Evolutionary conservation across 2,113 vertebrate genomes (phyloP).

Genomic region (Heloderma charlesbogerti): DNA sequence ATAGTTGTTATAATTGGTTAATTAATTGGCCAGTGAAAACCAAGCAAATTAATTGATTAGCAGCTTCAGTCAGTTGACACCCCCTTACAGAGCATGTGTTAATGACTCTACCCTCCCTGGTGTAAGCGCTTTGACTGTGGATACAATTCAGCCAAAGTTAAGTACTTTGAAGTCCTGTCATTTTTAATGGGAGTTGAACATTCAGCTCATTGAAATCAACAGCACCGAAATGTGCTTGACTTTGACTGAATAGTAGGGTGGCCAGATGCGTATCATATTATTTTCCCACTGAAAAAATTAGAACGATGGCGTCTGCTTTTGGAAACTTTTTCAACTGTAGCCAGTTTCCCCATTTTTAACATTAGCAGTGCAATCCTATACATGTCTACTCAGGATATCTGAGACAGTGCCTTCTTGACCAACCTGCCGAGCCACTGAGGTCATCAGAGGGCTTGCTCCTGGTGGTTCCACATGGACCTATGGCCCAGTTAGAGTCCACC

Average conservation of each 20-base stretch:
- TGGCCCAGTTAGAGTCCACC: too few species aligned
- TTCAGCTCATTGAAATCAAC: background rate
- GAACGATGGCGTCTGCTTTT: background rate
- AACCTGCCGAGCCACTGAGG: too few species aligned
- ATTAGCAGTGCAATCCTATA: background rate
- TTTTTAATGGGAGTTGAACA: background rate
- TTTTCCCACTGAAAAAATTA: background rate
- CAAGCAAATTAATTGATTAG: background rate
- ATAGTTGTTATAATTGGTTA: background rate
- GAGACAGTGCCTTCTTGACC: too few species aligned
- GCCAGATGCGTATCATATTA: background rate
- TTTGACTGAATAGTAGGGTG: background rate
- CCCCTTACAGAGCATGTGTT: background rate
- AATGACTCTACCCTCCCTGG: background rate
- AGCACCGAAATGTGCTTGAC: background rate
- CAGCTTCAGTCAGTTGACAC: constrained; percentile 5
- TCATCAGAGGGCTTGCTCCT: too few species aligned
- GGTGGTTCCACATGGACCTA: too few species aligned
- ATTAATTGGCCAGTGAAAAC: background rate
- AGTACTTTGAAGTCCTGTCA: background rate
- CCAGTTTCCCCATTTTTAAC: background rate
- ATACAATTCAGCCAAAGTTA: background rate
- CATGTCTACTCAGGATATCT: background rate
- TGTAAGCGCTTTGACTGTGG: background rate
- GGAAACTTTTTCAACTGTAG: background rate